Conservation (phyloP, 2,888 invertebrate genomes). For the Endotricha flammealis region DNA sequence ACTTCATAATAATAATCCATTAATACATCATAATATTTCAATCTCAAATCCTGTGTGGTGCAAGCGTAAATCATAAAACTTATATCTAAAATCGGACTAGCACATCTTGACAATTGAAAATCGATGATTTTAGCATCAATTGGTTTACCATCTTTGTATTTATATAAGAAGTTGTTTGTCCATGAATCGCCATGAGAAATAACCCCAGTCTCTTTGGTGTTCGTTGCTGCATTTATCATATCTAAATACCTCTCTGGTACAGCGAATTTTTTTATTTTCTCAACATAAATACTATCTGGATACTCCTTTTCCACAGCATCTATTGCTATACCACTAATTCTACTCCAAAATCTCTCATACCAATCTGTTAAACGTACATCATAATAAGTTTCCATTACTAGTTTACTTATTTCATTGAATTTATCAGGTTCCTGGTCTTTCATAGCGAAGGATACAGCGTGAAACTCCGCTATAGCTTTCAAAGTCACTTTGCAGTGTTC, state of each 20-base stretch:
- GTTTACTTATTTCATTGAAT: constrained; percentile 56
- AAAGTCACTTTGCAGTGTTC: constrained; percentile 70
- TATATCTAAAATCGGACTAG: constrained; percentile 78
- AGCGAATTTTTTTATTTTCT: constrained; percentile 73
- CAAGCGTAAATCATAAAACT: constrained; percentile 77
- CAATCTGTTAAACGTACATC: constrained; percentile 71
- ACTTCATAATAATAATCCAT: constrained; percentile 79
- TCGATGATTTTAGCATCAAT: constrained; percentile 80
- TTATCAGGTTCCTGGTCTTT: constrained; percentile 71
- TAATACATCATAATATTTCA: constrained; percentile 77
- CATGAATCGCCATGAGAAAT: constrained; percentile 86
- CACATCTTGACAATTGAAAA: constrained; percentile 81
- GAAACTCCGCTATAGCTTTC: constrained; percentile 76
- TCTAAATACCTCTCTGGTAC: constrained; percentile 72
- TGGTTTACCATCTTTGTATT: constrained; percentile 41
- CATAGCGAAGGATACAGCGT: constrained; percentile 79
- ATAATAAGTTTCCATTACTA: constrained; percentile 79
- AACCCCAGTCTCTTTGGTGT: constrained; percentile 64
- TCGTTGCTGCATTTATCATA: constrained; percentile 56
- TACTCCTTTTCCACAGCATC: constrained; percentile 82
- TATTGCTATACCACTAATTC: constrained; percentile 71
- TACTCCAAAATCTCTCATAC: constrained; percentile 75
- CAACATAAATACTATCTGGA: constrained; percentile 76
- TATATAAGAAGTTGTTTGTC: constrained; percentile 85
- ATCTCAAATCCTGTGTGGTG: constrained; percentile 76